Conservation (phyloP, 2,113 vertebrate genomes). For the Atlantisia rogersi region DNA sequence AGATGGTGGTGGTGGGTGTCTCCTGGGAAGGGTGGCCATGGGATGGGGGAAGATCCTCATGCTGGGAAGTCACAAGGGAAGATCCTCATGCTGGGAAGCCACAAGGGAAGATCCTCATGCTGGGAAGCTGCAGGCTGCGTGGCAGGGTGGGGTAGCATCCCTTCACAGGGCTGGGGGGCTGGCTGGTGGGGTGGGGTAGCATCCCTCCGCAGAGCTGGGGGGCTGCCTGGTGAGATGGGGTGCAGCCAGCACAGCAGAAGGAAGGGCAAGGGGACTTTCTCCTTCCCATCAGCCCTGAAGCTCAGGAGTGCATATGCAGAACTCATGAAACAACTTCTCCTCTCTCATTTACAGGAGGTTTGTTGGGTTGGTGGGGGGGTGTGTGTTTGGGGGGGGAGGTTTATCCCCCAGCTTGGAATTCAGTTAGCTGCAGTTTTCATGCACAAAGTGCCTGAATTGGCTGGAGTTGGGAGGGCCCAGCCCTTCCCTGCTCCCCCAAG, state of each 20-base stretch:
- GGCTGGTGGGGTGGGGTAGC: accelerated
- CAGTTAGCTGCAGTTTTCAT: constrained; percentile 44
- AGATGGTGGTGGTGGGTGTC: background rate
- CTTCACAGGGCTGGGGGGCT: background rate
- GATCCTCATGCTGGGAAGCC: background rate
- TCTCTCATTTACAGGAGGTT: background rate
- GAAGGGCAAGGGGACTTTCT: background rate
- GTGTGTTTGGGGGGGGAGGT: too few relatives aligned
- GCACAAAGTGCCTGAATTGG: constrained; percentile 41
- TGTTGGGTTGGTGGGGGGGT: background rate
- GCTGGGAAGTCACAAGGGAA: background rate
- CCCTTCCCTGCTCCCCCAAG: constrained; percentile 30
- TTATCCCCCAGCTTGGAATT: constrained; percentile 19
- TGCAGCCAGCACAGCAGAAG: background rate
- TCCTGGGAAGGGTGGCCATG: background rate
- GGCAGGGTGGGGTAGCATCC: background rate
- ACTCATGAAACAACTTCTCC: background rate
- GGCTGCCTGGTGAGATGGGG: background rate
- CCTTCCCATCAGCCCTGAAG: background rate
- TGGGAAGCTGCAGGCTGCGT: background rate
- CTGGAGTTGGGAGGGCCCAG: background rate
- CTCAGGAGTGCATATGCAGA: background rate
- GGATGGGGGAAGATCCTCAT: too few relatives aligned
- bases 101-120: background rate
- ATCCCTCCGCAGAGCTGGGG: background rate